Base-by-base conservation (phyloP, 2,888 invertebrate genomes). In the Spisula solida region DNA sequence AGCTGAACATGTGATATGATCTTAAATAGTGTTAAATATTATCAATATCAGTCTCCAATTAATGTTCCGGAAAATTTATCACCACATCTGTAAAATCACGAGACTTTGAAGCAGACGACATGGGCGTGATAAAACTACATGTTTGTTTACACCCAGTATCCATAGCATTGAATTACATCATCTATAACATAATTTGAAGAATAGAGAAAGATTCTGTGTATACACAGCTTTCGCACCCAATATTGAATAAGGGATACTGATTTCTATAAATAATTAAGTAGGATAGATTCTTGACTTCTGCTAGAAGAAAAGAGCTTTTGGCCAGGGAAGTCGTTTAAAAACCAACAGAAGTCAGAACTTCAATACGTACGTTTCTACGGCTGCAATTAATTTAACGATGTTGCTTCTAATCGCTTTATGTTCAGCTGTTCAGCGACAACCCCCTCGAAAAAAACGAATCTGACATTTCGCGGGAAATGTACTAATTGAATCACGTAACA, bases 391-490 rank as follows among this genome's bases (percentile, higher is more conserved):
- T 41, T n/a, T 60, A 25, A 60, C 60, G n/a, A 25, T 6, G 1
- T 14, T 31, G 12, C 14, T 31, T 75, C 31, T 16, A 16, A 34
- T 0, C 16, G 14, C 0, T 31, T 31, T 6, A 34, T 5, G 0
- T 56, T 56, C 41, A 41, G 41, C 20, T 56, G 18, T 56, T 6
- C 56, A 2, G 25, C 60, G 5, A 25, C 25, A 8, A 66, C 1
- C 6, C 12, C 18, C 29, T 16, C 12, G n/a, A 18, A 31, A 75
- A 41, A 31, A 31, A 31, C 31, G 70, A 25, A 85, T 55, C 80
- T 66, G 81, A 88, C 41, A 66, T 87, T 88, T 88, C 88, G 88
- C 88, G 84, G 88, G 84, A 75, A 51, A 48, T 88, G 20, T 83
- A 84, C 51, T 81, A 70, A 80, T 84, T 55, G n/a, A 51, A 55